Conservation (phyloP, 2,113 vertebrate species). For the Tyto alba region DNA sequence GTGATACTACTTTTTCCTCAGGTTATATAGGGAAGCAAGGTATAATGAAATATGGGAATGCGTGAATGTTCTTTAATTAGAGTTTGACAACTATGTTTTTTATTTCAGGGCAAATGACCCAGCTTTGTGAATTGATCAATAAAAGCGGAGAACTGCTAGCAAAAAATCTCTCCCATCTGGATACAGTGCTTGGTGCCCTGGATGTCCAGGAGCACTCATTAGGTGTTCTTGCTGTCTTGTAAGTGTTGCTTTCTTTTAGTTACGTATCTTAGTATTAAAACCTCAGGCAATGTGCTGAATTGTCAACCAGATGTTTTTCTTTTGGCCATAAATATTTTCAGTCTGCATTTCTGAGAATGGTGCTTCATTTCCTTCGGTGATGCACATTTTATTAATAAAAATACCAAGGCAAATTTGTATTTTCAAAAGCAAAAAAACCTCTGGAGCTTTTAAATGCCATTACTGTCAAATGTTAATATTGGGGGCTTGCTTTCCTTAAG, state of each 20-base stretch:
- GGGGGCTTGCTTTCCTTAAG: neutral
- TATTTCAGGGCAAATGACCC: constrained; percentile 97
- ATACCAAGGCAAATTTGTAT: neutral
- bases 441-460: neutral
- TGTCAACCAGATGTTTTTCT: neutral
- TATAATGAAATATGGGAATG: neutral
- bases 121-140: constrained; percentile 98
- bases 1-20: neutral
- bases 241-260: constrained; percentile 65
- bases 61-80: neutral
- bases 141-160: constrained; percentile 98
- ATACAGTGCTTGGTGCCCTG: constrained; percentile 96
- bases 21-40: neutral
- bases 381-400: neutral
- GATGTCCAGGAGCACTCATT: constrained; percentile 98
- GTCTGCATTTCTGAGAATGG: neutral
- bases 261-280: neutral
- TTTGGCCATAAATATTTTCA: neutral
- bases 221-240: constrained; percentile 96
- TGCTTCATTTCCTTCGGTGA: neutral
- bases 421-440: neutral
- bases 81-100: neutral
- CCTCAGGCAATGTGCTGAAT: neutral
- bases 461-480: neutral
- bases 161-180: constrained; percentile 97